Base-by-base conservation (phyloP, 2,113 vertebrate genomes). In the Nerophis lumbriciformis region DNA sequence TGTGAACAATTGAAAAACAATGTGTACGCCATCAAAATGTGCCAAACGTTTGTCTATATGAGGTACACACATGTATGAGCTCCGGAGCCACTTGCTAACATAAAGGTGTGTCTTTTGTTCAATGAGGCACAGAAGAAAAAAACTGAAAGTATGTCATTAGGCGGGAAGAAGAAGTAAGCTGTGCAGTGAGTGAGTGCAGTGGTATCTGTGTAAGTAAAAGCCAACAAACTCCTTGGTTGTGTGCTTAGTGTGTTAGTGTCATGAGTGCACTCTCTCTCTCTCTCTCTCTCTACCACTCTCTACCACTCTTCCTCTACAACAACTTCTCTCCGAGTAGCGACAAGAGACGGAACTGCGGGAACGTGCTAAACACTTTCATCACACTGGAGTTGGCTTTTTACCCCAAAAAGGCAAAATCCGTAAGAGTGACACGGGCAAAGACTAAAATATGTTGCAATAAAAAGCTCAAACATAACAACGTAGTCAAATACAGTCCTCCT, bases 71-170 rank as follows among this genome's bases (percentile, higher is more conserved):
- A 64, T 16, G 53, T 58, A 44, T 48, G 42, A 58, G 54, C 54
- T 11, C 59, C 55, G 47, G 71, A 60, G 71, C 64, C 66, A 50
- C 73, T 64, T 86, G 73, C 83, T 90, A 90, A 91, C 85, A 81
- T 85, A 80, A 89, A 89, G 85, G 76, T 89, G 66, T 91, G 84
- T 90, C 78, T 90, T 90, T 89, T 91, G 83, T 90, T 88, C 75
- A 87, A 89, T 80, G 84, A 90, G 88, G 88, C 83, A 76, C 86
- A 85, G 90, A 92, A 91, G 90, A 90, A 90, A 89, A 90, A 90
- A 91, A 84, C 87, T 21, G 91, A 90, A 87, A 90, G 73, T 87
- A 86, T 90, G 87, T 88, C 89, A 85, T 87, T 91, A 89, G 89
- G 89, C 81, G 79, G 87, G 72, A 90, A 88, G 88, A 91, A 91